Base-by-base conservation (phyloP, 2,797 vertebrate species). In the Enteromius treurensis region DNA sequence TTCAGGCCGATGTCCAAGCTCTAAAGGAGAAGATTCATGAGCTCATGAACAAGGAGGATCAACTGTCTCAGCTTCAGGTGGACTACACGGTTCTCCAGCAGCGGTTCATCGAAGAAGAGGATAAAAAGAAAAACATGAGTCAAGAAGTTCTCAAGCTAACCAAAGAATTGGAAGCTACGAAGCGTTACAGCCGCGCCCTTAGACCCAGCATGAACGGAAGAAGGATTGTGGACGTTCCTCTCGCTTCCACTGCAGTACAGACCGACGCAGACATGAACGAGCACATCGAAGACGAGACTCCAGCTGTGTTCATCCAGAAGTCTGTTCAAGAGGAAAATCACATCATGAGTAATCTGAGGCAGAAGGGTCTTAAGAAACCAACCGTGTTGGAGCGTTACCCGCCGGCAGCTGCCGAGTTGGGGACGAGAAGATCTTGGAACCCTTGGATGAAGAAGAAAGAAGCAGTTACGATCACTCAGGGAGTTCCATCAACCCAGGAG, bases 11-110 rank as follows among this genome's bases (percentile, higher is more conserved):
- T 83, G 95, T 99, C 58, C 95, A 95, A 82, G 98, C 97, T n/a
- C 95, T 99, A 21, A 99, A 99, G 85, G 98, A 99, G 92, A 99
- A 99, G 87, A 97, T 99, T 84, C 98, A 99, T 3, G 96, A 99
- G 23, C 90, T 99, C 82, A 98, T 99, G 98, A 97, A 97, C 93
- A 97, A 97, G 88, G 98, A 99, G 91, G 98, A 99, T 88, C 96
- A 97, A 89, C 96, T 99, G 45, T 96, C 97, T 82, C 97, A 98
- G 91, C 94, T 99, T 80, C 97, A 97, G 81, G 96, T 96, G 0
- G 97, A 99, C 79, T 97, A 96, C 74, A 95, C 95, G 0, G 90
- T 97, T 79, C 95, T 99, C 45, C 96, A 97, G 90, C 95, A 96
- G 86, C 95, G 95, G 76, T 95, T 97, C 87, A 84, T 96, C 85